These are phyloP conservation scores for Actinostola sp. DNA, from an alignment of 92 coral and sea anemone genomes.

Conservation along the genomic window DNA sequence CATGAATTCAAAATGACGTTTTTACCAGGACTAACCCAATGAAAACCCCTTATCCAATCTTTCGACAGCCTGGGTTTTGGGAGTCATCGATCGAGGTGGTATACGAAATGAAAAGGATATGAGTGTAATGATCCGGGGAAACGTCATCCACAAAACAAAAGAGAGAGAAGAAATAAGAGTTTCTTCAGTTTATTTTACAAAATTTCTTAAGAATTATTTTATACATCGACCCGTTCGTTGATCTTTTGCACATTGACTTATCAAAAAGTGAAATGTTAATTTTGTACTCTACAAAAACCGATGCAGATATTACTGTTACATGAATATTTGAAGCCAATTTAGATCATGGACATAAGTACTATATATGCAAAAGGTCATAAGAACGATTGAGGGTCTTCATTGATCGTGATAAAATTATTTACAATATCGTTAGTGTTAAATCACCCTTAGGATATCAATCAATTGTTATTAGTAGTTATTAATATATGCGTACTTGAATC, in stretches of 20 bases:
- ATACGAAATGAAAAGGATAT: slow-evolving; percentile 4
- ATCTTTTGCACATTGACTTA: slow-evolving; percentile 24
- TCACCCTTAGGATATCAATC: background rate
- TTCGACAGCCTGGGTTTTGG: too few relatives aligned
- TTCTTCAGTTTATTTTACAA: slow-evolving; percentile 36
- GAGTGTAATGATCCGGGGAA: too few relatives aligned
- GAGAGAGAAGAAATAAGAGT: slow-evolving; percentile 3
- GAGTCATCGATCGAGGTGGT: background rate
- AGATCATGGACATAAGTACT: too few relatives aligned
- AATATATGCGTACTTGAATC: background rate
- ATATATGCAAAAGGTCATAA: slow-evolving; percentile 6
- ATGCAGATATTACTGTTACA: background rate
- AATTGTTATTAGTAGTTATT: background rate
- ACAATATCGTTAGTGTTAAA: background rate
- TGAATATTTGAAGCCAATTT: too few relatives aligned
- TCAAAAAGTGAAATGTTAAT: background rate
- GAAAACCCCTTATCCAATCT: slow-evolving; percentile 7
- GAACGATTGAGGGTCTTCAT: background rate
- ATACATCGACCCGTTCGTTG: slow-evolving; percentile 22
- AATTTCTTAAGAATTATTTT: slow-evolving; percentile 8
- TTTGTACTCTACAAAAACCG: background rate
- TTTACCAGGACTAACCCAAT: too few relatives aligned
- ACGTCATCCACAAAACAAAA: background rate
- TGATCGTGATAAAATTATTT: background rate
- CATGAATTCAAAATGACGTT: too few relatives aligned